Conservation (phyloP, 2,888 invertebrate genomes). For the Platynereis dumerilii region DNA sequence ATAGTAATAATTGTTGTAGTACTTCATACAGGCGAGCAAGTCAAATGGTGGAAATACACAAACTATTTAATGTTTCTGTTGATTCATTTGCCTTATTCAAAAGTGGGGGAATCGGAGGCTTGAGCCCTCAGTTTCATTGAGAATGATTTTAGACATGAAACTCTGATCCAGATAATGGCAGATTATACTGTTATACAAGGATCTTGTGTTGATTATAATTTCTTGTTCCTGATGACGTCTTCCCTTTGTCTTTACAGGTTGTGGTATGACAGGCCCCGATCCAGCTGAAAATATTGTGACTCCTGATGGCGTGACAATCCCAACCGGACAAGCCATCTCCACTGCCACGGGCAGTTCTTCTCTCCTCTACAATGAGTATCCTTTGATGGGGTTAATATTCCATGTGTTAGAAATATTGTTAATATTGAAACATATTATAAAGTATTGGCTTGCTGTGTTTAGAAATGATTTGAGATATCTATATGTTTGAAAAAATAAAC, state of each 20-base stretch:
- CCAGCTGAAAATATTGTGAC: constrained; percentile 69
- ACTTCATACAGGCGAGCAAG: not conserved
- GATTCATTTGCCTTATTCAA: too few species aligned
- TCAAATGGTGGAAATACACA: not conserved
- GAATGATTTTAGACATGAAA: too few species aligned
- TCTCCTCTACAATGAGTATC: constrained; percentile 92
- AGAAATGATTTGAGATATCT: not conserved
- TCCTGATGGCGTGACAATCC: constrained; percentile 69
- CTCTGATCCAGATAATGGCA: too few species aligned
- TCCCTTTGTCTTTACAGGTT: constrained; percentile 59
- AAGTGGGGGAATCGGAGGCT: too few species aligned
- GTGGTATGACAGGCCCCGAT: constrained; percentile 85
- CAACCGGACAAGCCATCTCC: constrained; percentile 57
- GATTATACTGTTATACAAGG: too few species aligned
- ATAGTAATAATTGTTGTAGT: not conserved
- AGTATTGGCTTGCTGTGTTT: not conserved
- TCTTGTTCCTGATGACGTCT: too few species aligned
- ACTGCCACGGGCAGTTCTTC: constrained; percentile 57
- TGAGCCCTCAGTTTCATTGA: too few species aligned
- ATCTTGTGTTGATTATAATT: too few species aligned
- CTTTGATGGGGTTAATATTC: constrained; percentile 67
- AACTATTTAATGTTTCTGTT: not conserved
- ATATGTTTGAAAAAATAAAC: too few species aligned
- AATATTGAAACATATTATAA: too few species aligned
- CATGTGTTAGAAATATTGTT: too few species aligned